Base-by-base conservation (phyloP, 2,888 invertebrate species). In the Chloroclysta siterata region DNA sequence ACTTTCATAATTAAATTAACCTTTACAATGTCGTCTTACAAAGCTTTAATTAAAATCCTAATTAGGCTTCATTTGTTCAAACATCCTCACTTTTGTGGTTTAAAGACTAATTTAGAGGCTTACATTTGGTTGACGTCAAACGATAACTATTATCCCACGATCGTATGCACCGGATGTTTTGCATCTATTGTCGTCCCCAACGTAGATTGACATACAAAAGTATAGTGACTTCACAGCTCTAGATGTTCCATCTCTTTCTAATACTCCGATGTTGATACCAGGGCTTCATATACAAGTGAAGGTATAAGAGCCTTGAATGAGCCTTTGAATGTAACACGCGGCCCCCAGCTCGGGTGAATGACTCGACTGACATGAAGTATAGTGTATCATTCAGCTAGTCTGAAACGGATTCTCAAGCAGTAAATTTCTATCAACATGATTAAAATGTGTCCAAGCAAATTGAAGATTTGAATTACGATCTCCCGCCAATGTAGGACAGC, bases 271-370 rank as follows among this genome's bases (percentile, higher is more conserved):
- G 66, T 61, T 61, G 61, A 63, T 73, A 76, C 64, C 73, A 73
- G 71, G 72, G 68, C 70, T 72, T 72, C 73, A 72, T 74, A 77
- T 65, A 71, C 69, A 66, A 68, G 65, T 69, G 70, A 73, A 74
- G 72, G 70, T 66, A 63, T 59, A 50, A 72, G 71, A 78, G 71
- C 81, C 79, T 79, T 85, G 82, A 85, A 85, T 83, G 81, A 75
- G 75, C 75, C 79, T 83, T 84, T 81, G 77, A 80, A 77, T 79
- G 77, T 76, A 78, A 66, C 51, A 52, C 72, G 71, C 71, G 73
- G 76, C 75, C 78, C 79, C 76, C 79, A 73, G 67, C 68, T 55
- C 63, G 76, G 76, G 78, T 82, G 82, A 83, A 82, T 81, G 83
- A 81, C 79, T 79, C 70, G 73, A 74, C 78, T 76, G 69, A 61